phyloP scores from a whole-genome alignment of 1,140 invertebrate genomes.

The Lucilia sericata region DNA sequence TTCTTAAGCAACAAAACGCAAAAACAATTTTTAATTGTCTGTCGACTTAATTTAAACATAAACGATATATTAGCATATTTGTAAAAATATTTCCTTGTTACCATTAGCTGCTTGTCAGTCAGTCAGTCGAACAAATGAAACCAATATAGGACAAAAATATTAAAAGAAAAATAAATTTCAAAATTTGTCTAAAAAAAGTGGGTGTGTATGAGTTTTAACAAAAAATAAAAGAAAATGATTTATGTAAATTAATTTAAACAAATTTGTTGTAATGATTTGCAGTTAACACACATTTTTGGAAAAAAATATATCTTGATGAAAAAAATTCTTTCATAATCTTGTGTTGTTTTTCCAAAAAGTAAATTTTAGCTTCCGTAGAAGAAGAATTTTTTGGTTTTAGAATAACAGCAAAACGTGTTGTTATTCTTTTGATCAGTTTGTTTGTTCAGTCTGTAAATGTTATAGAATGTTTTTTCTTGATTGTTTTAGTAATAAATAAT shows the following conservation, averaged over 20 bases:
- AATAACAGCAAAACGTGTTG: neutral
- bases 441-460: neutral
- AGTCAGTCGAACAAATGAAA: neutral
- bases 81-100: conserved; percentile 4
- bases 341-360: too few species aligned
- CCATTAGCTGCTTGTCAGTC: neutral
- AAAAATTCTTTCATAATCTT: too few species aligned
- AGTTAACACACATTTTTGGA: too few species aligned
- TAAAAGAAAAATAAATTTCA: neutral
- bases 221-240: neutral
- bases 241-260: neutral
- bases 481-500: neutral
- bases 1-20: neutral
- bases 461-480: neutral
- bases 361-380: neutral
- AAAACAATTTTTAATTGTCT: conserved; percentile 2
- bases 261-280: too few species aligned
- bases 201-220: neutral
- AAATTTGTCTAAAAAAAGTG: neutral
- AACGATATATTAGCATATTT: conserved; percentile 21
- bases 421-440: neutral
- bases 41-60: conserved; percentile 18
- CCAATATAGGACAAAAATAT: neutral
- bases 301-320: too few species aligned
- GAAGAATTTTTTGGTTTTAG: neutral